Evolutionary conservation across 1,140 invertebrate genomes (phyloP).

Genomic region (Helicoverpa armigera): DNA sequence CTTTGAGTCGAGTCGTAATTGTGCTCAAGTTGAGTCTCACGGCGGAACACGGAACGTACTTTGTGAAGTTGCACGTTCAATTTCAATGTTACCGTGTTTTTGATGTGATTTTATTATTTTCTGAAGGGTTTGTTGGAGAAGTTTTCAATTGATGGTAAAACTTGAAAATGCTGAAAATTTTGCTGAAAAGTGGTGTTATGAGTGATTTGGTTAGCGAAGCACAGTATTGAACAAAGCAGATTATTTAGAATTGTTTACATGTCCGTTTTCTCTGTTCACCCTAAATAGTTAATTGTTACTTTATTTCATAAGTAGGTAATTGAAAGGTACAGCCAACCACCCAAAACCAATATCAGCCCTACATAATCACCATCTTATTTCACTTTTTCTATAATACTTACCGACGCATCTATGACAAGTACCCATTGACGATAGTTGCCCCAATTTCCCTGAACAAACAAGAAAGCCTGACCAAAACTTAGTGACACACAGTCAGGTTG

Average conservation of each 20-base stretch:
- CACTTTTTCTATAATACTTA: too few relatives aligned
- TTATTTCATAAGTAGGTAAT: too few relatives aligned
- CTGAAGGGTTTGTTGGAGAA: not conserved
- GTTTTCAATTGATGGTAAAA: too few relatives aligned
- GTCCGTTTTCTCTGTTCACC: too few relatives aligned
- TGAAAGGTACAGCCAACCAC: not conserved
- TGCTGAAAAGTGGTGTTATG: not conserved
- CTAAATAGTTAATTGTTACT: too few relatives aligned
- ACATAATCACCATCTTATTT: too few relatives aligned
- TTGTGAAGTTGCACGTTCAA: conserved; percentile 9
- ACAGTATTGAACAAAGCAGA: too few relatives aligned
- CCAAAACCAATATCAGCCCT: not conserved
- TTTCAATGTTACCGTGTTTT: conserved; percentile 20
- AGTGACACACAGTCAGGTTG: not conserved
- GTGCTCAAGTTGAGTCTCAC: conserved; percentile 23
- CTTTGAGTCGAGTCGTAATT: conserved; percentile 37
- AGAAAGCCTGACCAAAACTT: not conserved
- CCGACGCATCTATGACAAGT: not conserved
- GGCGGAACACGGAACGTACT: conserved; percentile 9
- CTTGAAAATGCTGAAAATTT: too few relatives aligned
- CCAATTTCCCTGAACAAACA: conserved; percentile 5
- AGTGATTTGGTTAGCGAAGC: not conserved
- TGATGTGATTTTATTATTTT: conserved; percentile 6
- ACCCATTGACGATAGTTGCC: not conserved
- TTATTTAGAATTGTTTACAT: too few relatives aligned